These are phyloP conservation scores for Agelaius tricolor DNA, from an alignment of 2,113 vertebrate species.

Conservation along the genomic window DNA sequence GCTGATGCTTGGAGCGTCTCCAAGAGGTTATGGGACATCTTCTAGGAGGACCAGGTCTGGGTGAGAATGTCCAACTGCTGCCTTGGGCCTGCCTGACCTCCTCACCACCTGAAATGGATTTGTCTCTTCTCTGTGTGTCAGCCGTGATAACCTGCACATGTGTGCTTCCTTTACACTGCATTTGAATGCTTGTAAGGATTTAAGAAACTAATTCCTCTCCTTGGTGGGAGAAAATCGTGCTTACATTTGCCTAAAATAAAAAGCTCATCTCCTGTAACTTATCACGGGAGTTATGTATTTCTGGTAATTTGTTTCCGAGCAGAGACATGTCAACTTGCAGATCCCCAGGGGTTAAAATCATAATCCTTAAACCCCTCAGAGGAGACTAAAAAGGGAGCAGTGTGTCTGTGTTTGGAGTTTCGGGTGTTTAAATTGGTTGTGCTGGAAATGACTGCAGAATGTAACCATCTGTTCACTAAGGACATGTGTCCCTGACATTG, in stretches of 20 bases:
- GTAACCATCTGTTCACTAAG: background rate
- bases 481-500: background rate
- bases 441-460: background rate
- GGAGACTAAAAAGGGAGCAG: background rate
- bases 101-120: background rate
- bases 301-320: background rate
- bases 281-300: background rate
- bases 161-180: background rate
- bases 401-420: background rate
- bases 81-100: background rate
- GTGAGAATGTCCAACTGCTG: background rate
- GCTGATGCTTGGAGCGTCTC: background rate
- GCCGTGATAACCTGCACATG: background rate
- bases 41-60: background rate
- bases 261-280: background rate
- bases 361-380: background rate
- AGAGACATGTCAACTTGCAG: background rate
- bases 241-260: background rate
- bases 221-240: background rate
- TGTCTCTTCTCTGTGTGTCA: background rate
- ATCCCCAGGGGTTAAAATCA: background rate
- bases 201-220: background rate
- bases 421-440: background rate
- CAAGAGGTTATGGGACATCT: fast-evolving
- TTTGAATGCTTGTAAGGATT: background rate